Evolutionary conservation across 2,888 invertebrate genomes (phyloP), one percentile per base, ranked within the genome.

Genomic region (Dryobota labecula): DNA sequence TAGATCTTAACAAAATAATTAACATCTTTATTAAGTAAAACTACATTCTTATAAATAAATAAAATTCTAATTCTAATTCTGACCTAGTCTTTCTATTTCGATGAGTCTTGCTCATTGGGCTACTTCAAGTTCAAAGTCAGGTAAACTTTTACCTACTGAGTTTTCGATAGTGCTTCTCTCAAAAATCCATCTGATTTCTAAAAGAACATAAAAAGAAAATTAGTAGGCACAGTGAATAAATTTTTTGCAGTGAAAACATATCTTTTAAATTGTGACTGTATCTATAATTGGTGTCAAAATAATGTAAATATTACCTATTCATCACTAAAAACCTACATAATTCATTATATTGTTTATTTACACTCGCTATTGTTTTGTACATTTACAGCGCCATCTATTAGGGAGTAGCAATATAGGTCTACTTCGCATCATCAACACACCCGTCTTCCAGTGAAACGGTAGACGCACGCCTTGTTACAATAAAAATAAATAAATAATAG

Each of bases 351-450:
- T 43, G 9, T 38, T 24, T 38, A 13, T 13, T 13, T 20, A 13
- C 2, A 43, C 6, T 24, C 0, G 27, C 18, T 57, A 8, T 18
- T 6, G 1, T 0, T 15, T 8, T 4, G 20, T 30, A 1, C 3
- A n/a, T 18, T 9, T 33, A n/a, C 9, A 33, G 38, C 60, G 82
- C 49, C 76, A 79, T 76, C 82, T 82, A 76, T 73, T 36, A 41
- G 27, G 38, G 20, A 82, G 20, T 82, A 79, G 82, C 67, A 18
- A 56, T 2, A 63, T 2, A n/a, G 43, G 3, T n/a, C 3, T 9
- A 6, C 7, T 38, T 24, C 1, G 27, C 15, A 33, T 7, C 2
- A 8, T 27, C 5, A 27, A 43, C 13, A 43, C 13, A 33, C 5
- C 18, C 15, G n/a, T 11, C 9, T 30, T 41, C 24, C 2, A 9